Evolutionary conservation across 2,888 invertebrate genomes (phyloP), one percentile per base, ranked within the genome.

Genomic region (Chymomyza caudatula): DNA sequence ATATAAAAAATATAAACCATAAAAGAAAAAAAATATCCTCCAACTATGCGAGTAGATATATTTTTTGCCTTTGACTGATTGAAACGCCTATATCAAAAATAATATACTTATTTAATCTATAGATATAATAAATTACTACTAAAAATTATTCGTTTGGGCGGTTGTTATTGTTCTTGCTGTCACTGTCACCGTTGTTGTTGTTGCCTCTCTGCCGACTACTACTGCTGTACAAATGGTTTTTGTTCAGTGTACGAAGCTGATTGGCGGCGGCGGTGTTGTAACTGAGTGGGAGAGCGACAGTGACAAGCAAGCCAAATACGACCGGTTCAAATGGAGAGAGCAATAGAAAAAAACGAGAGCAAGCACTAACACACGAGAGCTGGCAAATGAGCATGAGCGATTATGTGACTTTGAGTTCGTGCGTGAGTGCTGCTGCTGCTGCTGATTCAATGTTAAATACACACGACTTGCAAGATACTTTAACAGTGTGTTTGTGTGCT

Each of bases 401-500:
- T n/a, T 42, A 29, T 25, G 42, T 65, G 25, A n/a, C n/a, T 42
- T 23, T 25, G 42, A 63, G 25, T 62, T 47, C 42, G 66, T 65
- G 62, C 55, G 60, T 57, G 43, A 54, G 57, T 37, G 29, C 29
- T 37, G 29, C 29, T 8, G 29, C 29, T 37, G 29, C 62, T 61
- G 54, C 51, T 54, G 29, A 60, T 20, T 74, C 71, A 37, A 37
- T 37, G 70, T 85, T 88, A 88, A 89, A 88, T 88, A 89, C 83
- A 82, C 85, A 74, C 74, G 73, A 72, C 85, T 69, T 74, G 68
- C 73, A 75, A 67, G 79, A 37, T 37, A 37, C 3, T 37, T 37
- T 37, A 37, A 37, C 87, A 88, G 78, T 87, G 86, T 89, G 87
- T 88, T 80, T 86, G 83, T 88, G 87, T 87, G 77, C 78, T 85